A percentile compares a stretch with the other conserved stretches of the same genome.
These are phyloP conservation scores for Phytoseiulus persimilis DNA, from an alignment of 2,888 invertebrate genomes.

Conservation along the genomic window DNA sequence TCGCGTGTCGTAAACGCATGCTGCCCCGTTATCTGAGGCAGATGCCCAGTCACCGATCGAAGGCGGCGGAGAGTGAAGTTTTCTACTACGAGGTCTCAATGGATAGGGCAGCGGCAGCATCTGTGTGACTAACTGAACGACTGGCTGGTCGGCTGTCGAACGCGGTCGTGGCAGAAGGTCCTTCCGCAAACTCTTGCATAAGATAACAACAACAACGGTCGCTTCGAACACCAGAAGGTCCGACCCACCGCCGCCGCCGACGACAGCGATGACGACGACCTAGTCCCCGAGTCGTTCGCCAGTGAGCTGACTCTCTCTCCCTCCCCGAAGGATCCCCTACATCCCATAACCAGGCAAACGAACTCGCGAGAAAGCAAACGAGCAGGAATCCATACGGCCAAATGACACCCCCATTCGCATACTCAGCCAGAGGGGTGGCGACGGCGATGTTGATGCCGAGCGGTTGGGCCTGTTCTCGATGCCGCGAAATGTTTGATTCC, in stretches of 20 bases:
- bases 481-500: background rate
- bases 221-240: background rate
- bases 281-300: background rate
- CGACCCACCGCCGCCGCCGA: background rate
- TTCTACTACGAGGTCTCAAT: background rate
- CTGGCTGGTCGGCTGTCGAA: background rate
- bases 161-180: constrained; percentile 20
- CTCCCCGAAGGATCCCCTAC: background rate
- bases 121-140: background rate
- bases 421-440: background rate
- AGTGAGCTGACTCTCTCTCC: background rate
- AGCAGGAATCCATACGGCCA: background rate
- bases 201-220: constrained; percentile 5
- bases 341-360: background rate
- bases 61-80: background rate
- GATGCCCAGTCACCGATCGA: background rate
- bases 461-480: background rate
- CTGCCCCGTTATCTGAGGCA: background rate
- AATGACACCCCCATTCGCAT: background rate
- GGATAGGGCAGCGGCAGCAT: background rate
- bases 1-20: background rate
- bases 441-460: background rate
- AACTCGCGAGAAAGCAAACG: background rate
- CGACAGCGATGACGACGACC: background rate
- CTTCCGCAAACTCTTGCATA: constrained; percentile 36